Percentiles rank a stretch among this genome's conserved stretches.
These are phyloP conservation scores for Xestoiulus laeticollis DNA, from an alignment of 2,888 invertebrate genomes.

Conservation along the genomic window DNA sequence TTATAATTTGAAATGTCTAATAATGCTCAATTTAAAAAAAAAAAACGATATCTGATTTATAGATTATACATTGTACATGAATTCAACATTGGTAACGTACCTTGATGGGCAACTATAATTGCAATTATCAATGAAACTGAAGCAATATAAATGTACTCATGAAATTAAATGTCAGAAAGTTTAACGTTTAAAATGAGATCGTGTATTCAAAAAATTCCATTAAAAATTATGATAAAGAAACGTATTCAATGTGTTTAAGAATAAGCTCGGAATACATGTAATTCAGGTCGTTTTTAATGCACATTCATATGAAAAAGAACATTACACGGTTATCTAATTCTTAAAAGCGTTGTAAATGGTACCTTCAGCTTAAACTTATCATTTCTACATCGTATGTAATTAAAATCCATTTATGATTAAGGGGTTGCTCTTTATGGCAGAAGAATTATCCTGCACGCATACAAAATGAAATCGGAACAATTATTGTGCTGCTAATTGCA, in stretches of 20 bases:
- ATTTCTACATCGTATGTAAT: neutral
- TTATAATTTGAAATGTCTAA: too few relatives aligned
- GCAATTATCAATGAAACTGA: too few relatives aligned
- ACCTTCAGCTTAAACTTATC: neutral
- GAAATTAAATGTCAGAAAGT: neutral
- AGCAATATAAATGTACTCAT: neutral
- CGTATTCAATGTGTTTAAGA: too few relatives aligned
- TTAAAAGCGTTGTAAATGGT: neutral
- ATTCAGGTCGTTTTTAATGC: neutral
- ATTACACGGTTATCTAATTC: neutral
- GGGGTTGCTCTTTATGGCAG: neutral
- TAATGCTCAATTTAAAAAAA: too few relatives aligned
- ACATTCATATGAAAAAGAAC: neutral
- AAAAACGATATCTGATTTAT: too few relatives aligned
- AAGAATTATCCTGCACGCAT: neutral
- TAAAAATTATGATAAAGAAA: too few relatives aligned
- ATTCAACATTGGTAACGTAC: too few relatives aligned
- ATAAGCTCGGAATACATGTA: too few relatives aligned
- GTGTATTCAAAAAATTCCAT: neutral
- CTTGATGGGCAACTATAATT: too few relatives aligned
- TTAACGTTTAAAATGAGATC: neutral
- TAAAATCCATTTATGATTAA: neutral
- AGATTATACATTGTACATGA: too few relatives aligned
- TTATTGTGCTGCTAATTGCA: neutral
- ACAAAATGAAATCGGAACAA: slow-evolving; percentile 22